phyloP scores from a whole-genome alignment of 2,888 invertebrate species.

The Cosmia trapezina region DNA sequence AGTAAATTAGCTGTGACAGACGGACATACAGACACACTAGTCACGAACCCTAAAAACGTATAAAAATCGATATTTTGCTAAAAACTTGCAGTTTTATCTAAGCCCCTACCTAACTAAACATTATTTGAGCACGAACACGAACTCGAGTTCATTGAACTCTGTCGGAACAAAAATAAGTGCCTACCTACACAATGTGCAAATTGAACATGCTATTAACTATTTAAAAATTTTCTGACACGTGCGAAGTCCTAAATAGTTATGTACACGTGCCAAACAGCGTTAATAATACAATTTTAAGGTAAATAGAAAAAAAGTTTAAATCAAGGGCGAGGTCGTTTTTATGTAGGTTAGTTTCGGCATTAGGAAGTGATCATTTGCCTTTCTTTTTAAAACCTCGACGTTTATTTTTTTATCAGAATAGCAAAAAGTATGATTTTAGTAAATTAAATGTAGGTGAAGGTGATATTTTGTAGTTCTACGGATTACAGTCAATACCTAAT shows the following conservation, averaged over 20 bases:
- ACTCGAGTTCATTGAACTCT: slow-evolving; percentile 56
- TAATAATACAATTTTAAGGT: neutral
- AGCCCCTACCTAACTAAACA: slow-evolving; percentile 21
- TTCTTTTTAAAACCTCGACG: neutral
- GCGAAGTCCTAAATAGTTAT: slow-evolving; percentile 20
- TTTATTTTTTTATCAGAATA: slow-evolving; percentile 5
- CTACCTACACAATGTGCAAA: slow-evolving; percentile 54
- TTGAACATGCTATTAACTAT: slow-evolving; percentile 51
- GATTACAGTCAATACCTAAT: neutral
- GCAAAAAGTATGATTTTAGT: slow-evolving; percentile 5
- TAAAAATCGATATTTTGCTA: neutral
- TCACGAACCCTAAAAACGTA: neutral
- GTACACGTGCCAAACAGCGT: slow-evolving; percentile 7
- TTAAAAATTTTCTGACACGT: slow-evolving; percentile 40
- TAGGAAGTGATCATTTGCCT: slow-evolving; percentile 23
- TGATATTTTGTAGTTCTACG: slow-evolving; percentile 18
- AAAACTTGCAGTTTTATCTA: slow-evolving; percentile 7
- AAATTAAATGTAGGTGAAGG: slow-evolving; percentile 25
- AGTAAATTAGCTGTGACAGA: too few relatives aligned
- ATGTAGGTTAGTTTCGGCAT: slow-evolving; percentile 26
- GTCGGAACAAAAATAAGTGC: slow-evolving; percentile 55
- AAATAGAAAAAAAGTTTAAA: slow-evolving; percentile 17
- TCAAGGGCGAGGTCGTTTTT: slow-evolving; percentile 24
- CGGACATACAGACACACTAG: too few relatives aligned
- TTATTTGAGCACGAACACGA: slow-evolving; percentile 39